Evolutionary conservation across 2,113 vertebrate genomes (phyloP), one percentile per base, ranked within the genome.

Genomic region (Fulmarus glacialis): DNA sequence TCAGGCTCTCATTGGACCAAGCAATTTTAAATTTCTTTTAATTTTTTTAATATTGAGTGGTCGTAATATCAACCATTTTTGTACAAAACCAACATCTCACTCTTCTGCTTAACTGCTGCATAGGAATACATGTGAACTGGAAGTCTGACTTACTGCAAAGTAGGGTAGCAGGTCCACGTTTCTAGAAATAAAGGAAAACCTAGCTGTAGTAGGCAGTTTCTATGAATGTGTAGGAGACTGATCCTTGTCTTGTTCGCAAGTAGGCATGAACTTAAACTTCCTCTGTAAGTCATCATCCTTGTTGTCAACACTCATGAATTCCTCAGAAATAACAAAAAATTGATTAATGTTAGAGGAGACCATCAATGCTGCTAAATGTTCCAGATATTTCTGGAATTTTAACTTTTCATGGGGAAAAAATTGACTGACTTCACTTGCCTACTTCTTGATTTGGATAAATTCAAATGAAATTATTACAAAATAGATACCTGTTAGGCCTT

Each of bases 81-180:
- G 16, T 34, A 64, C 3, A n/a, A 43, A 85, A 60, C 1, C 3
- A 47, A 0, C 9, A 17, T 38, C 8, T 78, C 4, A 1, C 8
- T 30, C 20, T 36, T 80, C 30, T 59, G 20, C 11, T 66, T 43
- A 34, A 50, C 11, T 36, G 24, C 59, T 73, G 22, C 27, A 5
- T 64, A 14, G 27, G 34, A 66, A 50, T 34, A 22, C 4, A 27
- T 30, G 21, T 56, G 42, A 59, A 40, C 2, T 10, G 30, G 17
- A 42, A 63, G 3, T 50, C 18, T 59, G 70, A 27, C n/a, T 53
- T 64, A 9, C 19, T 81, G 14, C 40, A 53, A 42, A 5, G 14
- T 66, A 18, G 23, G 8, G 8, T 64, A 59, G 24, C 60, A 71
- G 7, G 6, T n/a, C 13, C 0, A 3, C 15, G 32, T 20, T 17